Evolutionary conservation across 2,797 vertebrate genomes (phyloP), one percentile per base, ranked within the genome.

Genomic region (Anas acuta): DNA sequence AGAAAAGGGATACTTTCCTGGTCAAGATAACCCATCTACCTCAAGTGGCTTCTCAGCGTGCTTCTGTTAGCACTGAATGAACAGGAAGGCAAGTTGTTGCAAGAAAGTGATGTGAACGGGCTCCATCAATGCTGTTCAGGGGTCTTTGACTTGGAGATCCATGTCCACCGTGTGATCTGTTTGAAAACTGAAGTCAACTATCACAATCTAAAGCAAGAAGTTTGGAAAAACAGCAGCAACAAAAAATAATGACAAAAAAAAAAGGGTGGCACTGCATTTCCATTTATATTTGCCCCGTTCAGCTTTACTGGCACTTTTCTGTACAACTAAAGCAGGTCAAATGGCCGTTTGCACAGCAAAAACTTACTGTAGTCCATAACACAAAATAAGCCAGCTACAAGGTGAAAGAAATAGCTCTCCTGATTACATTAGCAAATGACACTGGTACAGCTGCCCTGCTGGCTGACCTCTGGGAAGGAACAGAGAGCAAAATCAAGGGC

Each of bases 401-500:
- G 43, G 65, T 10, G 61, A 87, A 65, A 25, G 18, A 61, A 85
- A 67, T 2, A 64, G 66, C 56, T 13, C 77, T 67, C 54, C 62
- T 11, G 3, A 13, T 37, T 13, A 18, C 61, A 74, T 65, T 22
- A 82, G 43, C 61, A 82, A 51, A 37, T 33, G 26, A 56, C 54
- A 21, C 35, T 13, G 33, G 22, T 15, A 57, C 35, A 49, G 54
- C 65, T 89, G 84, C 86, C 90, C 92, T 8, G 1, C 56, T 25
- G 22, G 20, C 15, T 85, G 88, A 93, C 86, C 95, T 84, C 77
- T 30, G 81, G n/a, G 39, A 83, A 53, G 13, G 74, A 32, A 92
- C 33, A 71, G 80, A 84, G 61, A 74, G 54, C 33, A 69, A 56
- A 86, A 82, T 64, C 67, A 96, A 95, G 94, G 92, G 74, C 91